Conservation (phyloP, 2,797 vertebrate genomes). For the Balearica regulorum region DNA sequence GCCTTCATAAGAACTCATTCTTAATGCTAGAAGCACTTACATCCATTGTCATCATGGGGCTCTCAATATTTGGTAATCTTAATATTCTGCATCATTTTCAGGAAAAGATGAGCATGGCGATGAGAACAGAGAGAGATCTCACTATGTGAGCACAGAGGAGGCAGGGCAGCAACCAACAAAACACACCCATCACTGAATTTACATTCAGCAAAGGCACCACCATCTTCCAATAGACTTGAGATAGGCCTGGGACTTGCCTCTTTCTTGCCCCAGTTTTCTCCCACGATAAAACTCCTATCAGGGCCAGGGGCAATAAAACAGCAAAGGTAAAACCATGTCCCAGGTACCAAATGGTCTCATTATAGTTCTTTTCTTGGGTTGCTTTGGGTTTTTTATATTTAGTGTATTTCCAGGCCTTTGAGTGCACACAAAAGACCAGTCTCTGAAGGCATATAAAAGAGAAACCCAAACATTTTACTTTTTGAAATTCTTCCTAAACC, state of each 20-base stretch:
- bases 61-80: neutral
- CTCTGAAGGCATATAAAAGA: neutral
- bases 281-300: neutral
- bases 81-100: neutral
- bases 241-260: neutral
- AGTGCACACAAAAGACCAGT: neutral
- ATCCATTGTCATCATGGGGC: neutral
- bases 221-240: neutral
- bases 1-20: neutral
- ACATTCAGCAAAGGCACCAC: neutral
- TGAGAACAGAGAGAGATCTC: neutral
- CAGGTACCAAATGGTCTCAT: neutral
- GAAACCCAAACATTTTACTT: neutral
- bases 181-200: neutral
- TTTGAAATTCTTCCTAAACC: neutral
- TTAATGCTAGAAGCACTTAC: neutral
- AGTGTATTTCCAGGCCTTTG: neutral
- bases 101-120: neutral
- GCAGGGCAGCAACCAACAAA: neutral
- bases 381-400: neutral
- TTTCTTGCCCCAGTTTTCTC: neutral
- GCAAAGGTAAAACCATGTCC: neutral
- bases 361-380: neutral
- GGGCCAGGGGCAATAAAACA: neutral
- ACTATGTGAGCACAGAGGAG: neutral